These are phyloP conservation scores for Vidua macroura DNA, from an alignment of 2,113 vertebrate species.

Conservation along the genomic window DNA sequence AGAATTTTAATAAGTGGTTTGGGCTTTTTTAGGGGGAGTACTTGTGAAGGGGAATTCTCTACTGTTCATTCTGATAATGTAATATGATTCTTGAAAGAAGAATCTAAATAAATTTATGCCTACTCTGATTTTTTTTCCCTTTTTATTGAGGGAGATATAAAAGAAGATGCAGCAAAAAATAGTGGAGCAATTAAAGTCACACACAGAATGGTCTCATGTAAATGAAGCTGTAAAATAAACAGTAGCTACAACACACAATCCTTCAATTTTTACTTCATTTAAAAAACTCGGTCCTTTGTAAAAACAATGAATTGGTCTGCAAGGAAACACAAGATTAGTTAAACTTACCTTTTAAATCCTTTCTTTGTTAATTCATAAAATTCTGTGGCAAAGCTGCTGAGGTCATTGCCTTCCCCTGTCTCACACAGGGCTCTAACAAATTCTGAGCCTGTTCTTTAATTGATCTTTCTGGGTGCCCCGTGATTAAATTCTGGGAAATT, in stretches of 20 bases:
- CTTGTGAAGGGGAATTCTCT: not conserved
- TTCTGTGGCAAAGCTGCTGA: conserved; percentile 45
- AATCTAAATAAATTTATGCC: not conserved
- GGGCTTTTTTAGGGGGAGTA: fast-evolving
- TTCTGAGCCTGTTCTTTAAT: conserved; percentile 58
- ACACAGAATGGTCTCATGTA: not conserved
- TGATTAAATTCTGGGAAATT: conserved; percentile 70
- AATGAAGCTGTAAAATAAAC: conserved; percentile 44
- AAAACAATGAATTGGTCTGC: conserved; percentile 40
- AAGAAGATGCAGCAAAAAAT: not conserved
- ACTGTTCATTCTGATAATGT: not conserved
- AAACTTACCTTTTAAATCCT: conserved; percentile 58
- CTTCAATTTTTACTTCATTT: conserved; percentile 11
- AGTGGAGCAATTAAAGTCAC: not conserved
- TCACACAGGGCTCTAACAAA: conserved; percentile 55
- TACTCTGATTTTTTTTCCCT: not conserved
- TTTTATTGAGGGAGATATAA: not conserved
- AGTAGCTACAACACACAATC: not conserved
- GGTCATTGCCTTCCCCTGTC: conserved; percentile 38
- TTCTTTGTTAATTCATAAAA: conserved; percentile 76
- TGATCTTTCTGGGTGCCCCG: conserved; percentile 60
- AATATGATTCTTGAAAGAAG: not conserved
- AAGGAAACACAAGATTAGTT: conserved; percentile 41
- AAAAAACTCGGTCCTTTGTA: conserved; percentile 7
- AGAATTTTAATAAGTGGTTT: not conserved